These are phyloP conservation scores for Leptobrachium ailaonicum DNA, from an alignment of 2,113 vertebrate genomes.

Conservation along the genomic window DNA sequence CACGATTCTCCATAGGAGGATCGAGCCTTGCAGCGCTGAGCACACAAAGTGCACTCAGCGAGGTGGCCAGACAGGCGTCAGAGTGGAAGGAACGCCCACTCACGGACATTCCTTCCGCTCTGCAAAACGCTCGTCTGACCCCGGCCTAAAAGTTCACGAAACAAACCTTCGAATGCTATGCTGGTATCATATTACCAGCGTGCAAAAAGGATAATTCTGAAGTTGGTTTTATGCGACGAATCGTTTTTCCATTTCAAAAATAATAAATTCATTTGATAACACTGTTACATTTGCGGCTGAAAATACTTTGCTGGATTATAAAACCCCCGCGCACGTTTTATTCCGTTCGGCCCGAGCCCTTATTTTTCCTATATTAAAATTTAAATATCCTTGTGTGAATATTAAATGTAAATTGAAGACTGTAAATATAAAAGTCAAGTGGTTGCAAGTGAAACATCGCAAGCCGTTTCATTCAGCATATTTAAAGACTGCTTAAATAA, in stretches of 20 bases:
- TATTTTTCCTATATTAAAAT: neutral
- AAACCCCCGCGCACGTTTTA: neutral
- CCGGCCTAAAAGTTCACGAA: neutral
- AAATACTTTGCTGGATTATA: neutral
- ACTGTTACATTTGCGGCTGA: conserved; percentile 7
- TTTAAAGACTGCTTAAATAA: no score
- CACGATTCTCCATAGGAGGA: no score
- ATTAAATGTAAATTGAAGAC: conserved; percentile 20
- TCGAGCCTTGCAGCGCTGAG: no score
- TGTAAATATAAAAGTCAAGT: conserved; percentile 15
- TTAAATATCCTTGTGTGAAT: conserved; percentile 15
- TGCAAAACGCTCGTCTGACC: no score
- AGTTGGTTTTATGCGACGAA: conserved; percentile 3
- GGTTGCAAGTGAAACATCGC: conserved; percentile 10
- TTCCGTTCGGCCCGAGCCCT: neutral
- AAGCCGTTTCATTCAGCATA: neutral
- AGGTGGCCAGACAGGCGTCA: no score
- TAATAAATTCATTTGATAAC: conserved; percentile 27
- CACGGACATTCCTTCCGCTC: no score
- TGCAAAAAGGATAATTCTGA: conserved; percentile 2
- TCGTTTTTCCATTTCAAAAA: conserved; percentile 23
- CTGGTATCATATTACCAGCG: neutral
- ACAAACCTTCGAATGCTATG: neutral
- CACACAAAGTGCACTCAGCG: no score
- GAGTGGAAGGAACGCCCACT: no score